Conservation (phyloP, 2,888 invertebrate genomes). For the Myopa testacea region DNA sequence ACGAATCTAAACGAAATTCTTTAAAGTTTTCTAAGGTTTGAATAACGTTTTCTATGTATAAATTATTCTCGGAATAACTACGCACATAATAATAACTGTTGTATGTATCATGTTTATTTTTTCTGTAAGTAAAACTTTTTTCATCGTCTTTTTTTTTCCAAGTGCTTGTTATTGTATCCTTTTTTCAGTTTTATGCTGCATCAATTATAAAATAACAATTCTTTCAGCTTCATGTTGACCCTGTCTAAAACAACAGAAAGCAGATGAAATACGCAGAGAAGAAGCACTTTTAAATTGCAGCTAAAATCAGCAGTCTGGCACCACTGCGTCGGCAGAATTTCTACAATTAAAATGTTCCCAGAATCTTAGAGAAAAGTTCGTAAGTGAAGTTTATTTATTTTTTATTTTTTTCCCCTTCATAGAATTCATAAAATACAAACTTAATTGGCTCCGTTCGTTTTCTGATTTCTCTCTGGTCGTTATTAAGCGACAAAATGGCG, state of each 20-base stretch:
- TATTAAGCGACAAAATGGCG: neutral
- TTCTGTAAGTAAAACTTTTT: neutral
- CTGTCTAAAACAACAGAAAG: neutral
- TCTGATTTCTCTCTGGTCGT: neutral
- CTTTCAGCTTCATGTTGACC: neutral
- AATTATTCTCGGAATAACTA: neutral
- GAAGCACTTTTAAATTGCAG: neutral
- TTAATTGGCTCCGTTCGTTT: constrained; percentile 7
- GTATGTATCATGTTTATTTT: neutral
- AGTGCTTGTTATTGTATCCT: neutral
- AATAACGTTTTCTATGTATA: neutral
- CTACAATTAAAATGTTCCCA: neutral
- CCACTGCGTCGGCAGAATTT: neutral
- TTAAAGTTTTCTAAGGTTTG: neutral
- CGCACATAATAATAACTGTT: neutral
- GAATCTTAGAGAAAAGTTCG: neutral
- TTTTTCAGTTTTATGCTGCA: neutral
- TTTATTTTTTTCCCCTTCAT: neutral
- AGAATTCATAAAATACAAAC: constrained; percentile 6
- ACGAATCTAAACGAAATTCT: neutral
- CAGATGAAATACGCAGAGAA: neutral
- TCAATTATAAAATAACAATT: neutral
- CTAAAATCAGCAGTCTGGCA: neutral
- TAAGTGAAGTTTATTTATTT: neutral
- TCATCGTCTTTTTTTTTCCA: neutral